Percentiles rank a stretch among this genome's conserved stretches.
These are phyloP conservation scores for Spatulosminthurus flaviceps DNA, from an alignment of 2,888 invertebrate species.

Conservation along the genomic window DNA sequence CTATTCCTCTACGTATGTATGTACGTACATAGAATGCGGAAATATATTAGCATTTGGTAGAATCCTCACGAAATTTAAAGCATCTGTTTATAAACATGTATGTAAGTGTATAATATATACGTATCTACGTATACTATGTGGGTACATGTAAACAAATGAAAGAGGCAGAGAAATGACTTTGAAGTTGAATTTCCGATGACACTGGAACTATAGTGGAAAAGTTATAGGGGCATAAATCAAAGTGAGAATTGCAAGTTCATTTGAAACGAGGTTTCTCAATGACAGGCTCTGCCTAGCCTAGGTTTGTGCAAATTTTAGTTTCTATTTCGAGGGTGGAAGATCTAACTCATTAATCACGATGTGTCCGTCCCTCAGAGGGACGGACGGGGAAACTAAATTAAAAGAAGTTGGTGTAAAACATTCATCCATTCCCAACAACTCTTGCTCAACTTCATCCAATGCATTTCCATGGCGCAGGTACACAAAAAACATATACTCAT, in stretches of 20 bases:
- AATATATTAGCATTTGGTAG: too few species aligned
- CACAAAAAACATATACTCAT: too few species aligned
- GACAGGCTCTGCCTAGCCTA: not conserved
- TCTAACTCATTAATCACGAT: not conserved
- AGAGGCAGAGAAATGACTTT: slow-evolving; percentile 2
- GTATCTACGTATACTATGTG: not conserved
- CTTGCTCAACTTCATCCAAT: too few species aligned
- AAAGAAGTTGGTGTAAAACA: not conserved
- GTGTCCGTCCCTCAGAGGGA: not conserved
- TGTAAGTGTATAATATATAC: not conserved
- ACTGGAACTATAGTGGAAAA: slow-evolving; percentile 11
- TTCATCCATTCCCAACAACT: too few species aligned
- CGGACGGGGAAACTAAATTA: not conserved
- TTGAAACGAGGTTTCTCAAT: not conserved
- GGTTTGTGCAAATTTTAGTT: not conserved
- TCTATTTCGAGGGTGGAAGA: not conserved
- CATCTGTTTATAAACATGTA: too few species aligned
- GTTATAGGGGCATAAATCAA: not conserved
- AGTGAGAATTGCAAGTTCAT: not conserved
- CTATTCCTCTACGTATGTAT: too few species aligned
- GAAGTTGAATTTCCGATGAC: not conserved
- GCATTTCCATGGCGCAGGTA: too few species aligned
- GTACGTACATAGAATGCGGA: too few species aligned
- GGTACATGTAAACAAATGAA: not conserved
- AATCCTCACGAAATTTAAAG: too few species aligned